Conservation (phyloP, 2,113 vertebrate genomes). For the Carlito syrichta region DNA sequence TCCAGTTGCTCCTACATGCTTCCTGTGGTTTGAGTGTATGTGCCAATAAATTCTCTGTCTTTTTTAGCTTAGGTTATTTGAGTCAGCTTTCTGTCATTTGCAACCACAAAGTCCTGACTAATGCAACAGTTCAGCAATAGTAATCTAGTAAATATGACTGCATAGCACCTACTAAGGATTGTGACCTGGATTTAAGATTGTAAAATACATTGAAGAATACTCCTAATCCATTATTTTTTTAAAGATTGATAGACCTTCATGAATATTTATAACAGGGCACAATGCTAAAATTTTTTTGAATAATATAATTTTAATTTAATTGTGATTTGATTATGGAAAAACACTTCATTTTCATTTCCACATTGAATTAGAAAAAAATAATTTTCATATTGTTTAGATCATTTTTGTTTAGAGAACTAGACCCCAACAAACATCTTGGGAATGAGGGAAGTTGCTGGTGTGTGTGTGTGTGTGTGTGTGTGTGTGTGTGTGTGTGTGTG, state of each 20-base stretch:
- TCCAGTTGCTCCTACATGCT: background rate
- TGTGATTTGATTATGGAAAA: background rate
- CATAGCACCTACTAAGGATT: background rate
- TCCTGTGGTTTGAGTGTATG: background rate
- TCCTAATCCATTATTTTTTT: background rate
- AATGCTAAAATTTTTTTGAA: background rate
- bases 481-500: background rate
- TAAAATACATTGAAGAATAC: background rate
- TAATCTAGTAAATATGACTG: background rate
- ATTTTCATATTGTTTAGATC: background rate
- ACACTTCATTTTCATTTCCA: background rate
- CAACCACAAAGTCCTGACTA: background rate
- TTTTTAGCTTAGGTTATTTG: background rate
- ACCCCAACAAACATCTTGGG: background rate
- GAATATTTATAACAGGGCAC: background rate
- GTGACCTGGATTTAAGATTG: background rate
- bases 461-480: background rate
- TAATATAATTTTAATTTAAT: background rate
- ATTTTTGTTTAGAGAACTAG: conserved; percentile 9
- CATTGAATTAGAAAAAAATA: background rate
- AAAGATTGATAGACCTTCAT: background rate
- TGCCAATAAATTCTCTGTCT: background rate
- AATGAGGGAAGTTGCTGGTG: background rate
- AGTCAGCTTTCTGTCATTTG: conserved; percentile 43
- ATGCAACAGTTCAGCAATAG: background rate